These are phyloP conservation scores for Passer montanus DNA, from an alignment of 2,113 vertebrate species.

Conservation along the genomic window DNA sequence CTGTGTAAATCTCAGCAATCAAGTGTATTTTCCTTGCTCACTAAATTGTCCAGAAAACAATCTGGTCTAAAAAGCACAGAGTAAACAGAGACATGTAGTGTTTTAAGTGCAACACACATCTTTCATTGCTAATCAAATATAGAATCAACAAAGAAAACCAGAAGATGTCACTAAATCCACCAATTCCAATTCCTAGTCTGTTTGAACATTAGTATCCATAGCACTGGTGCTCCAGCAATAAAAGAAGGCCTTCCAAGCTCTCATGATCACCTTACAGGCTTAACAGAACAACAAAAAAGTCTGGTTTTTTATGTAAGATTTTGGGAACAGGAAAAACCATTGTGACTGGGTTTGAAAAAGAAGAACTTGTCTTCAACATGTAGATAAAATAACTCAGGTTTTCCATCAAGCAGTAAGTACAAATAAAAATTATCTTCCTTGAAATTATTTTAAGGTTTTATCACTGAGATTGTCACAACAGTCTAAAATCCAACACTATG, in stretches of 20 bases:
- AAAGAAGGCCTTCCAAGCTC: not conserved
- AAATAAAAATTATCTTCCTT: not conserved
- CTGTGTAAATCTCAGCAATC: not conserved
- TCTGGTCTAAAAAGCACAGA: not conserved
- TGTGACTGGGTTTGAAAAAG: not conserved
- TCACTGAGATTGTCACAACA: conserved; percentile 10
- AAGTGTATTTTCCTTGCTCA: not conserved
- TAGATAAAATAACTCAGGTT: not conserved
- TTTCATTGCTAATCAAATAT: not conserved
- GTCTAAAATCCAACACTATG: not conserved
- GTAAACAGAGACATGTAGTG: not conserved
- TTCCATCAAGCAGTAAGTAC: not conserved
- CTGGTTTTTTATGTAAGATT: not conserved
- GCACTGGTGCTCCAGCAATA: not conserved
- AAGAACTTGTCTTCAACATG: not conserved
- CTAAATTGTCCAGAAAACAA: not conserved
- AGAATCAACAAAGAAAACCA: not conserved
- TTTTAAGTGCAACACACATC: not conserved
- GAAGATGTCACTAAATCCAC: not conserved
- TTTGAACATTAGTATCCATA: not conserved
- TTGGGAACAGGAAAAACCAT: not conserved
- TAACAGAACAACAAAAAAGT: not conserved
- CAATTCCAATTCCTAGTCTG: not conserved
- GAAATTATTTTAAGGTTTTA: not conserved
- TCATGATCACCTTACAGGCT: not conserved